Base-by-base conservation (phyloP, 2,888 invertebrate species). In the Trachelus stipa region DNA sequence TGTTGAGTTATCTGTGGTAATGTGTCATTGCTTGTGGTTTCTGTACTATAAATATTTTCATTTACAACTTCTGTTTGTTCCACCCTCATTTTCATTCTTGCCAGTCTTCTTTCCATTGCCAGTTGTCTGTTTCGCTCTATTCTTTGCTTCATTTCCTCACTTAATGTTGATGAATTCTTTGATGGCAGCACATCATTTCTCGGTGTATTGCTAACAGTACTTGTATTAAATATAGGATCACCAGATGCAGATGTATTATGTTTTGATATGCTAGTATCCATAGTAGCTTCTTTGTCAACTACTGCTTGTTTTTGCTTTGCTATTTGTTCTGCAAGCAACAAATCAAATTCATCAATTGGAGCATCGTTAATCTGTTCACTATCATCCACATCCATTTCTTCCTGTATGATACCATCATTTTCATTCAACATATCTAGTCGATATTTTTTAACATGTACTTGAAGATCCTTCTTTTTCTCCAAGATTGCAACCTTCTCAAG, bases 391-490 rank as follows among this genome's bases (percentile, higher is more conserved):
- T 87, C 83, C 71, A 34, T 31, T 31, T 31, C 23, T n/a, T 88
- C 79, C 11, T 33, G 83, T 81, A 23, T 35, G n/a, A 73, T 0
- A 11, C 78, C 78, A 30, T 84, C 81, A 37, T 90, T 88, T 0
- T 84, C 82, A n/a, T 80, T 85, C 73, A 92, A 92, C 92, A 95
- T 93, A 85, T 94, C 95, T 87, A 94, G 93, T 85, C 94, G 93
- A 87, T 94, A 95, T 91, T 93, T 94, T 75, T 93, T 94, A 74
- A 96, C 92, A 82, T 95, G 94, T 0, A 95, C 94, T 92, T 96
- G 95, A 23, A 98, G 94, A 73, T 95, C 93, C 86, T 94, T 96
- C 88, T 98, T 98, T 75, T 93, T 93, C 0, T 98, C 98, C 1
- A 99, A 92, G 80, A 95, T 95, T 90, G 98, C 98, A 33, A 96